A percentile compares a stretch with the other conserved stretches of the same genome.
These are phyloP conservation scores for Lagenorhynchus albirostris DNA, from an alignment of 2,113 vertebrate genomes.

Conservation along the genomic window DNA sequence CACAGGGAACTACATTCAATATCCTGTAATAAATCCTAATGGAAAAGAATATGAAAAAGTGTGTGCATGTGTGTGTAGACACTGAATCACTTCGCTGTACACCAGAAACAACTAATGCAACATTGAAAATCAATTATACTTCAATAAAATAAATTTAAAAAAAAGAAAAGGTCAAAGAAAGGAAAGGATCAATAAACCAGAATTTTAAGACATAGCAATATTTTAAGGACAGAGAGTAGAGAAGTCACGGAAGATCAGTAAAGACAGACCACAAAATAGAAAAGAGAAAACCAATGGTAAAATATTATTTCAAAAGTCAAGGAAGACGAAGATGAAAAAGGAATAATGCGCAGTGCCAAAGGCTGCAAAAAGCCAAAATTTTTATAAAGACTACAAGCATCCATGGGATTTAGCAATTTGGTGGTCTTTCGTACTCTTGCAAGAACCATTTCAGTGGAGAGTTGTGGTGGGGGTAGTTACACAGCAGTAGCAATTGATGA, in stretches of 20 bases:
- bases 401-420: background rate
- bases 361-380: background rate
- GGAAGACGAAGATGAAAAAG: background rate
- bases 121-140: background rate
- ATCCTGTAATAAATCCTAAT: background rate
- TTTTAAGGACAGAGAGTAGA: background rate
- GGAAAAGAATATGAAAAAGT: background rate
- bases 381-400: background rate
- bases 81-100: background rate
- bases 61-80: background rate
- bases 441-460: background rate
- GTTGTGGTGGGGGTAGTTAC: background rate
- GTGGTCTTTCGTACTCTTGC: background rate
- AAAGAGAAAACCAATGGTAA: background rate
- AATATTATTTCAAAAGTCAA: conserved; percentile 6
- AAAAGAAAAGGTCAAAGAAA: background rate
- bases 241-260: background rate
- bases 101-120: background rate
- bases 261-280: background rate
- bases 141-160: background rate
- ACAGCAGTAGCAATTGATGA: background rate
- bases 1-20: background rate
- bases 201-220: background rate
- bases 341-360: background rate
- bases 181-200: background rate